Percentiles rank a stretch among this genome's conserved stretches.
phyloP scores from a whole-genome alignment of 2,888 invertebrate species.

The Drosophila diplacantha region DNA sequence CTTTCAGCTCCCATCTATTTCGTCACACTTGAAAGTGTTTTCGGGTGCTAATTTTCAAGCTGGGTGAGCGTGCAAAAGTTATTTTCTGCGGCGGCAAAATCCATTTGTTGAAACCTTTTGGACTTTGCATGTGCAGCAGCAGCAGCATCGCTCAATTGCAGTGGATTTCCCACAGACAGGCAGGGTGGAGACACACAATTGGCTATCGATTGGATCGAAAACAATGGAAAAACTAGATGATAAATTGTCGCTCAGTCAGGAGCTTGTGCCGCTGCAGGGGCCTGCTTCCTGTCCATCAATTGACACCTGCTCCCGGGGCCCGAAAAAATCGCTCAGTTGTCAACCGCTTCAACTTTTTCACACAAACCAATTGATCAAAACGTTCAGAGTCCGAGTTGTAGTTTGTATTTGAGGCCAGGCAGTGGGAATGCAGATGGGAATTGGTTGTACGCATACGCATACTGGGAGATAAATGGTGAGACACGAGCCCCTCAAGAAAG shows the following conservation, averaged over 20 bases:
- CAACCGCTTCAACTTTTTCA: constrained; percentile 56
- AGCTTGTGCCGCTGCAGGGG: constrained; percentile 22
- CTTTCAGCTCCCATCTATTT: not conserved
- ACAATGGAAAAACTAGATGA: constrained; percentile 41
- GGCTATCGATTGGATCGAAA: constrained; percentile 27
- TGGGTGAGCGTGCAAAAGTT: constrained; percentile 46
- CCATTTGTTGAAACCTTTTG: constrained; percentile 64
- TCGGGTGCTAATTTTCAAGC: constrained; percentile 62
- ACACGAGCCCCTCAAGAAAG: not conserved
- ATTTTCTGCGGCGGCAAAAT: constrained; percentile 53
- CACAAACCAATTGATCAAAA: constrained; percentile 64
- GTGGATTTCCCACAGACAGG: constrained; percentile 3
- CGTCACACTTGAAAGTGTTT: constrained; percentile 58
- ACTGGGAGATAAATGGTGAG: constrained; percentile 13
- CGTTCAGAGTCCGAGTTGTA: constrained; percentile 7
- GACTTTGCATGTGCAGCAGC: constrained; percentile 61
- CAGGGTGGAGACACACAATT: constrained; percentile 6
- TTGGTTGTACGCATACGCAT: constrained; percentile 17
- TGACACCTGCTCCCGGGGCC: constrained; percentile 47
- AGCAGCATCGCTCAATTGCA: constrained; percentile 48
- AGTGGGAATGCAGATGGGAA: no score
- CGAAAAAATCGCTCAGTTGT: constrained; percentile 38
- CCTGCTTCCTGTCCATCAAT: constrained; percentile 59
- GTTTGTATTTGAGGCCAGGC: not conserved
- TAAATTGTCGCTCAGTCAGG: constrained; percentile 51